A percentile compares a stretch with the other conserved stretches of the same genome.
Conservation (phyloP, 2,113 vertebrate genomes). For the Copsychus sechellarum region DNA sequence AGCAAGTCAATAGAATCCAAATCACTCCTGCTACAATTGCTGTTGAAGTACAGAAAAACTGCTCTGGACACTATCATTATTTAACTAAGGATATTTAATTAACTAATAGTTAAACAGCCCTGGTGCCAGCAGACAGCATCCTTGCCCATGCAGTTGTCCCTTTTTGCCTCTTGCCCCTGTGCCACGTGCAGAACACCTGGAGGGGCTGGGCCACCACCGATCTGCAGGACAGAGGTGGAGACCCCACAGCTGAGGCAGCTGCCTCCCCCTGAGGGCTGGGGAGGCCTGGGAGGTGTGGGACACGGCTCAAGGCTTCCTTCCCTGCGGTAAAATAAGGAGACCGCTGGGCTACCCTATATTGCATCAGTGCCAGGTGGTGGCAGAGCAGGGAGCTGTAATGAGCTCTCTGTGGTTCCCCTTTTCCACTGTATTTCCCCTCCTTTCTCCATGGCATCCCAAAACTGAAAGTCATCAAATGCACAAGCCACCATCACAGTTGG, state of each 20-base stretch:
- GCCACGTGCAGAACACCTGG: neutral
- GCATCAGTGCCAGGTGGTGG: neutral
- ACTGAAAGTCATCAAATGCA: neutral
- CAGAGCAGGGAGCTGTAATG: fast-evolving
- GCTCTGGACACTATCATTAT: neutral
- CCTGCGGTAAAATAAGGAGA: neutral
- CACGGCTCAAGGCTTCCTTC: neutral
- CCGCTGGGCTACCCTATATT: fast-evolving
- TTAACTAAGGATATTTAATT: neutral
- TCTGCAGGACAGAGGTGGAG: neutral
- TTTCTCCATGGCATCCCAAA: neutral
- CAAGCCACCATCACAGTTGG: neutral
- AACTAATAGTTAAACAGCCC: neutral
- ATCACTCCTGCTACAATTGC: neutral
- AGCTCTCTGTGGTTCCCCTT: neutral
- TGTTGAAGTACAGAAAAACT: neutral
- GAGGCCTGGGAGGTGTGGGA: neutral
- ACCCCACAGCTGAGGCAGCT: neutral
- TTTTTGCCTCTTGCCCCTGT: neutral
- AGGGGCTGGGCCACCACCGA: fast-evolving
- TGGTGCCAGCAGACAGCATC: neutral
- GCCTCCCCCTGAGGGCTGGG: neutral
- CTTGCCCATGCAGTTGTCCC: fast-evolving
- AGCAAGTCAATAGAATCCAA: neutral
- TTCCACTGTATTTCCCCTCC: neutral